phyloP scores from a whole-genome alignment of 2,113 vertebrate species.

The Sturnira hondurensis region DNA sequence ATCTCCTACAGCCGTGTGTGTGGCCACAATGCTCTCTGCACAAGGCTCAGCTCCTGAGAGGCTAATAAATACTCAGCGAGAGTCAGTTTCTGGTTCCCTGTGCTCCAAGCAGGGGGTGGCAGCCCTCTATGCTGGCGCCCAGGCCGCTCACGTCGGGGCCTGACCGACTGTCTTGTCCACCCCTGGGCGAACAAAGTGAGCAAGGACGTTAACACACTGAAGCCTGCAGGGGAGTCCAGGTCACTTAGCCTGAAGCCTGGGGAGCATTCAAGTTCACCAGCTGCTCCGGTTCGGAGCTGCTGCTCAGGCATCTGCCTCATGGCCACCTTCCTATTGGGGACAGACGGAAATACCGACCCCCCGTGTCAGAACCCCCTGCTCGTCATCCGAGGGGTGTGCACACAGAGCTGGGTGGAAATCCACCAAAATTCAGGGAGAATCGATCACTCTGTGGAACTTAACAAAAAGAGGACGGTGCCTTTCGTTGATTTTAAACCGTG shows the following conservation, averaged over 20 bases:
- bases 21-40: neutral
- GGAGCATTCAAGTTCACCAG: too few species aligned
- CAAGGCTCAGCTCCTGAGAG: neutral
- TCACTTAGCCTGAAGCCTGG: neutral
- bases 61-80: neutral
- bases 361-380: neutral
- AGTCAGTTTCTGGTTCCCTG: neutral
- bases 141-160: too few species aligned
- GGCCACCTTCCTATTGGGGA: neutral
- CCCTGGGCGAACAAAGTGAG: neutral
- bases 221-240: neutral
- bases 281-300: too few species aligned
- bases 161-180: neutral
- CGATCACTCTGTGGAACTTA: neutral
- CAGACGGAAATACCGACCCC: neutral
- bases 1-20: neutral
- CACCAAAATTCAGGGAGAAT: neutral
- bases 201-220: rapidly evolving
- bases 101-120: too few species aligned
- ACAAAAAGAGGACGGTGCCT: neutral
- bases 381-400: too few species aligned
- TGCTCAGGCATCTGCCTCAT: too few species aligned
- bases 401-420: neutral
- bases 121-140: too few species aligned
- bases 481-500: neutral